Conservation (phyloP, 2,797 vertebrate genomes). For the Merluccius polli region DNA sequence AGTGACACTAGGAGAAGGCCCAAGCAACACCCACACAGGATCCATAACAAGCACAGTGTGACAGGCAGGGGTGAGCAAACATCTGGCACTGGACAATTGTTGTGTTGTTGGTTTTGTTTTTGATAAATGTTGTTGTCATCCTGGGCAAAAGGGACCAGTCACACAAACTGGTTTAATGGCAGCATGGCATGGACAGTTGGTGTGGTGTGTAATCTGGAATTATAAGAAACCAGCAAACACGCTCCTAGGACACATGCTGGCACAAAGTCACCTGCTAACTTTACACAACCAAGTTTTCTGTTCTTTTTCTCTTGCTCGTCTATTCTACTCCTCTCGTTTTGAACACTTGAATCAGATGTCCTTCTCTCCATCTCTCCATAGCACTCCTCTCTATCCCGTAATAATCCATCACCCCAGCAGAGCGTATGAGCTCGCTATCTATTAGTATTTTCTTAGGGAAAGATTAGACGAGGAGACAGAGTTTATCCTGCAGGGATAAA, state of each 20-base stretch:
- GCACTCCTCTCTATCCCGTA: conserved; percentile 32
- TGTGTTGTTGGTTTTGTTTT: no score
- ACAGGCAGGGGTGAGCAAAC: background rate
- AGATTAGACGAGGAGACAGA: background rate
- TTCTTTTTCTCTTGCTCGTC: background rate
- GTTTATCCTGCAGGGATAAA: no score
- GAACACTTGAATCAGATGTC: background rate
- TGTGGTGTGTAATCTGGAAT: background rate
- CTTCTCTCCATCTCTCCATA: conserved; percentile 20
- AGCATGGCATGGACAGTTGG: conserved; percentile 29
- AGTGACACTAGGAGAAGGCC: background rate
- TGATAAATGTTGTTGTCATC: no score
- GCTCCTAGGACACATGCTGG: background rate
- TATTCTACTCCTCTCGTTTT: background rate
- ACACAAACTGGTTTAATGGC: background rate
- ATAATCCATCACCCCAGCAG: conserved; percentile 51
- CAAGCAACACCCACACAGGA: background rate
- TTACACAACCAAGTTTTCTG: background rate
- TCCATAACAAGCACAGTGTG: background rate
- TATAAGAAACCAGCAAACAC: background rate
- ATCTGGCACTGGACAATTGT: background rate
- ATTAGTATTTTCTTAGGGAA: background rate
- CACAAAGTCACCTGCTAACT: background rate
- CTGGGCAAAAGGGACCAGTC: background rate
- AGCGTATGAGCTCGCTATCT: background rate